Evolutionary conservation across 2,797 vertebrate species (phyloP), one percentile per base, ranked within the genome.

Genomic region (Amblyraja radiata): DNA sequence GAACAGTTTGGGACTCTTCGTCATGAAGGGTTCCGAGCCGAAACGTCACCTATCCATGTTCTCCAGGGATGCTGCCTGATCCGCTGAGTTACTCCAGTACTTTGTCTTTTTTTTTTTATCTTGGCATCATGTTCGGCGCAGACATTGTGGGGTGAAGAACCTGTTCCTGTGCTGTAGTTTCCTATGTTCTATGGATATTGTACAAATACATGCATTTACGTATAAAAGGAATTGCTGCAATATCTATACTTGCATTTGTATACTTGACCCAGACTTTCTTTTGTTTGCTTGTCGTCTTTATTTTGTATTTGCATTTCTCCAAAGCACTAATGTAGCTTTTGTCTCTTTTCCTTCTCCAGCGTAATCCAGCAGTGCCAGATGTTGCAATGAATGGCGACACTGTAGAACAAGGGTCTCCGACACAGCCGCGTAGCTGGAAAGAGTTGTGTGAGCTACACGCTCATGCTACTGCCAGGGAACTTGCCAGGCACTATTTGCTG

Each of bases 361-460:
- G 95, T 95, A 95, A 97, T 97, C 95, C 94, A 97, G 94, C 97
- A 95, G 95, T 96, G 96, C 96, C 97, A 96, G 96, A 96, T 97
- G 97, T 97, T 97, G 97, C 98, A 97, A 99, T 99, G 99, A 99
- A 98, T 97, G 98, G 98, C 96, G 98, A 98, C 96, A 95, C 97
- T 96, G 96, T 98, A 96, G 97, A 99, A 94, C 97, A 97, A 95
- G 95, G 96, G 95, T 96, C 96, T 95, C 94, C 96, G 95, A 95
- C 95, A 84, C 95, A 96, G 95, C 97, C 97, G 1, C 96, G 97
- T 94, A 97, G 97, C 97, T 99, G 99, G 99, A 97, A 97, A 95
- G 99, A 99, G 95, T 99, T 99, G 96, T 99, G 99, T 9, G 98
- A 99, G 97, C 96, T 97, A 94, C 98, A 99, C n/a, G 99, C 99